These are phyloP conservation scores for Diplogasteroides magnus DNA, from an alignment of 1,140 invertebrate genomes.

Conservation along the genomic window DNA sequence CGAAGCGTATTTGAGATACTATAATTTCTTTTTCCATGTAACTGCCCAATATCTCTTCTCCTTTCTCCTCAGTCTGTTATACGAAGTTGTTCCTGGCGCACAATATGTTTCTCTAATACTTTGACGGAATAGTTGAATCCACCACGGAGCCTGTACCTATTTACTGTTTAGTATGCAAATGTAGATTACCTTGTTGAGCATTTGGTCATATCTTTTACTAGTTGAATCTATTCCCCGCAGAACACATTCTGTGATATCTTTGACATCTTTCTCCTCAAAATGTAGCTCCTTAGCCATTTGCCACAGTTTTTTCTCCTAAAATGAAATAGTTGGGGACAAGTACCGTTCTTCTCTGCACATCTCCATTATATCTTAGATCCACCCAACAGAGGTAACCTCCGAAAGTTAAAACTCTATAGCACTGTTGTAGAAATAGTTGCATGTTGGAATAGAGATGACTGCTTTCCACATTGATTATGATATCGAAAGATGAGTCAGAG, in stretches of 20 bases:
- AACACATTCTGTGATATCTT: slow-evolving; percentile 10
- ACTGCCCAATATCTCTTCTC: slow-evolving; percentile 18
- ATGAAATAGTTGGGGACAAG: not conserved
- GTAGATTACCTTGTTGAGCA: slow-evolving; percentile 10
- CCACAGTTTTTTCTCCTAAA: not conserved
- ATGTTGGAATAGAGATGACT: slow-evolving; percentile 15
- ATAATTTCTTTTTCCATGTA: slow-evolving; percentile 14
- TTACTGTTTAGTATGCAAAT: not conserved
- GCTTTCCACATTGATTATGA: slow-evolving; percentile 18
- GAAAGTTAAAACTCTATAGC: slow-evolving; percentile 5
- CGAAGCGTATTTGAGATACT: not conserved
- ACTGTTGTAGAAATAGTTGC: slow-evolving; percentile 17
- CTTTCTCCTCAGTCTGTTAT: slow-evolving; percentile 9
- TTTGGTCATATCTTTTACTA: slow-evolving; percentile 13
- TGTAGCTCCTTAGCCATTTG: slow-evolving; percentile 2
- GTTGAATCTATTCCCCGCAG: slow-evolving; percentile 11
- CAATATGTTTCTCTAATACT: slow-evolving; percentile 20
- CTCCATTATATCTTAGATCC: slow-evolving; percentile 11
- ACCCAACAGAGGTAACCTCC: slow-evolving; percentile 17
- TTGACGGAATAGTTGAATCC: slow-evolving; percentile 13
- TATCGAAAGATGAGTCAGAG: not conserved
- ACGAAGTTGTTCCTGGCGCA: slow-evolving; percentile 19
- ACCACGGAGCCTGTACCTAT: slow-evolving; percentile 8
- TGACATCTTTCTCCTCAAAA: slow-evolving; percentile 1
- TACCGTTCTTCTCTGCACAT: slow-evolving; percentile 2